Conservation (phyloP, 2,113 vertebrate genomes). For the Nansenia antarctica region DNA sequence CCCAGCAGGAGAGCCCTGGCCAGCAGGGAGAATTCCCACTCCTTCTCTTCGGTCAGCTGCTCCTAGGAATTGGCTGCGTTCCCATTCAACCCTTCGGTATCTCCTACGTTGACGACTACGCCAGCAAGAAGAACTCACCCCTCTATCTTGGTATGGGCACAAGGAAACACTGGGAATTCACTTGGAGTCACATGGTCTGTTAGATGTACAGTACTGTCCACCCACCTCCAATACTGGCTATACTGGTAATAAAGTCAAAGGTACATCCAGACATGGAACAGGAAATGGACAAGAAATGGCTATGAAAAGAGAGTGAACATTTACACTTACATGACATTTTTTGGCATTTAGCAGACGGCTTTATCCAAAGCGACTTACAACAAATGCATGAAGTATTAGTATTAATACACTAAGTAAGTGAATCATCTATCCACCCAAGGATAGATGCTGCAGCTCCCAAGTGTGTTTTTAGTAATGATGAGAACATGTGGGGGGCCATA, state of each 20-base stretch:
- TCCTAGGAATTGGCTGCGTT: slow-evolving; percentile 85
- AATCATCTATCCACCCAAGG: background rate
- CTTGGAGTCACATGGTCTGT: background rate
- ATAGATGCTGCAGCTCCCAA: background rate
- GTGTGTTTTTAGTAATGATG: too few species aligned
- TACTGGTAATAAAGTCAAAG: background rate
- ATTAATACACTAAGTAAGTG: too few species aligned
- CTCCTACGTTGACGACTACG: slow-evolving; percentile 94
- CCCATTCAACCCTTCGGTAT: slow-evolving; percentile 97
- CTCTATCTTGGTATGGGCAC: slow-evolving; percentile 85
- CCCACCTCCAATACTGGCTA: background rate
- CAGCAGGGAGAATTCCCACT: slow-evolving; percentile 75
- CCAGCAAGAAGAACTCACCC: slow-evolving; percentile 87
- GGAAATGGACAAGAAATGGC: background rate
- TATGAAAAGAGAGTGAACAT: background rate
- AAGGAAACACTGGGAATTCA: background rate
- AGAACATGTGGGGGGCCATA: too few species aligned
- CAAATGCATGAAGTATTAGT: too few species aligned
- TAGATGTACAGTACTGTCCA: background rate
- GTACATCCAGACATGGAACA: background rate
- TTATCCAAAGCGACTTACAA: too few species aligned
- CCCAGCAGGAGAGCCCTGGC: background rate
- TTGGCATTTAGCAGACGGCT: too few species aligned
- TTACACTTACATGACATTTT: too few species aligned
- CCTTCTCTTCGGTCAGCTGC: slow-evolving; percentile 84